phyloP scores from a whole-genome alignment of 2,113 vertebrate genomes.

The Chloroceryle aenea region DNA sequence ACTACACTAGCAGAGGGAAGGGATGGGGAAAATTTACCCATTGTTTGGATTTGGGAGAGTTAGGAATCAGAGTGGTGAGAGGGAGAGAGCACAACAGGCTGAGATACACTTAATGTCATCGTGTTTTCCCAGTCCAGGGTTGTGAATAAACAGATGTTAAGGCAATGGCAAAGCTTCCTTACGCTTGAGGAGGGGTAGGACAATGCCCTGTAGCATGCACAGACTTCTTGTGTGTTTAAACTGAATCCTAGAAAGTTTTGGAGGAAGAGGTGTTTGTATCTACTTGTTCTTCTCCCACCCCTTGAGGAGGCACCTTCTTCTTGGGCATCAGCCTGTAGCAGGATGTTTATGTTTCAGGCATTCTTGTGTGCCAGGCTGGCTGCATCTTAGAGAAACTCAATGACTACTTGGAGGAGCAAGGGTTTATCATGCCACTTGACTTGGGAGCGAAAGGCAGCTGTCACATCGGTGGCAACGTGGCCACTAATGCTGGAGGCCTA shows the following conservation, averaged over 20 bases:
- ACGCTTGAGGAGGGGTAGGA: neutral
- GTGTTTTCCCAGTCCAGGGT: neutral
- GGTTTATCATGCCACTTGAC: constrained; percentile 92
- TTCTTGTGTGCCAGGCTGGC: constrained; percentile 92
- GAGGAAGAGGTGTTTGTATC: neutral
- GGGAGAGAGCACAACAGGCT: neutral
- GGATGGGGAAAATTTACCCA: neutral
- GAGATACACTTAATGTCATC: neutral
- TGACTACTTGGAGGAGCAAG: constrained; percentile 81
- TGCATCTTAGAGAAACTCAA: constrained; percentile 91
- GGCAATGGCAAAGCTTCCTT: neutral
- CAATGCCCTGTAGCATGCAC: neutral
- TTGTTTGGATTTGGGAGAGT: neutral
- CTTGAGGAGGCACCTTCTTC: neutral
- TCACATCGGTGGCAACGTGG: constrained; percentile 94
- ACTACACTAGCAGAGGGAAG: neutral
- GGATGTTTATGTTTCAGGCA: constrained; percentile 72
- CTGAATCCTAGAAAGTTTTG: neutral
- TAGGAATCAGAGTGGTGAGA: neutral
- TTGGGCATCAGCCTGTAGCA: neutral
- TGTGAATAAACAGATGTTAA: neutral
- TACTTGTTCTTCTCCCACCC: neutral
- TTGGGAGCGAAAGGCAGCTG: constrained; percentile 97
- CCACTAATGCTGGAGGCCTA: constrained; percentile 93
- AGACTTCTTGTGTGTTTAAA: neutral